These are phyloP conservation scores for Sinocyclocheilus anshuiensis DNA, from an alignment of 2,113 vertebrate species.

Conservation along the genomic window DNA sequence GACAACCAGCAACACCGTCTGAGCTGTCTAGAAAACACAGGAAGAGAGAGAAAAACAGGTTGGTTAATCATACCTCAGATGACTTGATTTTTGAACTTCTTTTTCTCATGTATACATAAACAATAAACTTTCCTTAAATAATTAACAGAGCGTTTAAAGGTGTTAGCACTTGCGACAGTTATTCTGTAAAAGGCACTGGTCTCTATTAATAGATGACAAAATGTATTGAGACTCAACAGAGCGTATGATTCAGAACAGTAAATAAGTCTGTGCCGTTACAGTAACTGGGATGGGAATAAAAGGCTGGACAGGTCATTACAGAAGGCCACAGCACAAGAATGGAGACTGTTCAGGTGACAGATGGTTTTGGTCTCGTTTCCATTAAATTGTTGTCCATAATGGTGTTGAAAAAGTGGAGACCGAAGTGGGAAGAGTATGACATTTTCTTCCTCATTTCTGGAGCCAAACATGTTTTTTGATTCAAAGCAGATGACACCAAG, in stretches of 20 bases:
- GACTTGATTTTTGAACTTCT: background rate
- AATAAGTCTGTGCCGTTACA: background rate
- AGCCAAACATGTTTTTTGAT: slow-evolving; percentile 9
- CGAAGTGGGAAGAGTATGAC: background rate
- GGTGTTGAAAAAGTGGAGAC: background rate
- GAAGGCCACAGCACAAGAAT: background rate
- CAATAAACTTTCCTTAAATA: background rate
- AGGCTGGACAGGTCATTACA: background rate
- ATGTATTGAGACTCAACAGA: background rate
- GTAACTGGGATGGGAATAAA: background rate
- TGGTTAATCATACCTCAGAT: background rate
- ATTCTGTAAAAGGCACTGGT: background rate
- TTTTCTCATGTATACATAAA: background rate
- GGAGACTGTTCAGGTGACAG: background rate
- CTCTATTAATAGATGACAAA: slow-evolving; percentile 1
- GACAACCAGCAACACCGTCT: slow-evolving; percentile 80
- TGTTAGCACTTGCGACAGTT: background rate
- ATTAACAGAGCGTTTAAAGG: background rate
- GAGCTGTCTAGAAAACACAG: slow-evolving; percentile 73
- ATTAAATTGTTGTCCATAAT: background rate
- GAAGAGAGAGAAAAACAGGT: slow-evolving; percentile 12
- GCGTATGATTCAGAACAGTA: background rate
- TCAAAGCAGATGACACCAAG: background rate
- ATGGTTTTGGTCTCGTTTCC: background rate
- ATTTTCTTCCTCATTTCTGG: background rate